Percentiles rank a stretch among this genome's conserved stretches.
These are phyloP conservation scores for Danionella cerebrum DNA, from an alignment of 2,113 vertebrate genomes.

Conservation along the genomic window DNA sequence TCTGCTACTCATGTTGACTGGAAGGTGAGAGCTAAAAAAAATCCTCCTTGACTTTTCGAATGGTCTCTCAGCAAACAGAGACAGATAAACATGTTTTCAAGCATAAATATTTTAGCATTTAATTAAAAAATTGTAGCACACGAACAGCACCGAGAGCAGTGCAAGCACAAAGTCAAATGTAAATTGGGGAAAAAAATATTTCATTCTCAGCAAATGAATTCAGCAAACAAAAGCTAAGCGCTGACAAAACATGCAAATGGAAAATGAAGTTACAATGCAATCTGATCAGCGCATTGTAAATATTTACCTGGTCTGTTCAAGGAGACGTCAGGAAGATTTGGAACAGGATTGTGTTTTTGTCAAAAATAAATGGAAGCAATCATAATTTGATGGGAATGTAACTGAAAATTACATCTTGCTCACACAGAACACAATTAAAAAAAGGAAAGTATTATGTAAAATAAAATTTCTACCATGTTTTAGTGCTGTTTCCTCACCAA, in stretches of 20 bases:
- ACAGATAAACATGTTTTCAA: conserved; percentile 50
- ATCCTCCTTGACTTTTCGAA: neutral
- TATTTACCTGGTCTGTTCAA: neutral
- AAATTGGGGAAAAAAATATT: conserved; percentile 42
- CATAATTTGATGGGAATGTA: neutral
- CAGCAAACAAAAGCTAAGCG: conserved; percentile 9
- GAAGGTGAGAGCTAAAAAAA: conserved; percentile 19
- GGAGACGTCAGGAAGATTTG: neutral
- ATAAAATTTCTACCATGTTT: too few species aligned
- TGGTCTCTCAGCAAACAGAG: conserved; percentile 16
- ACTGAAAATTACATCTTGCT: neutral
- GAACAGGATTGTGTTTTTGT: neutral
- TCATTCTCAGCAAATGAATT: conserved; percentile 20
- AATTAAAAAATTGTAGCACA: conserved; percentile 55
- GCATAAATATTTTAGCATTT: conserved; percentile 67
- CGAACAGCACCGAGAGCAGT: conserved; percentile 37
- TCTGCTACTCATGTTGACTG: conserved; percentile 17
- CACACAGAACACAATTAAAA: too few species aligned
- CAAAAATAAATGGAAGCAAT: neutral
- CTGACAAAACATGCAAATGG: conserved; percentile 21
- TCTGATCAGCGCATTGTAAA: neutral
- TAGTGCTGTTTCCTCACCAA: too few species aligned
- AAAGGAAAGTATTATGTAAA: too few species aligned
- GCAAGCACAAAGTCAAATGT: conserved; percentile 55
- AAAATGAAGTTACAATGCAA: conserved; percentile 17